Evolutionary conservation across 2,888 invertebrate genomes (phyloP).

Genomic region (Eupithecia centaureata): DNA sequence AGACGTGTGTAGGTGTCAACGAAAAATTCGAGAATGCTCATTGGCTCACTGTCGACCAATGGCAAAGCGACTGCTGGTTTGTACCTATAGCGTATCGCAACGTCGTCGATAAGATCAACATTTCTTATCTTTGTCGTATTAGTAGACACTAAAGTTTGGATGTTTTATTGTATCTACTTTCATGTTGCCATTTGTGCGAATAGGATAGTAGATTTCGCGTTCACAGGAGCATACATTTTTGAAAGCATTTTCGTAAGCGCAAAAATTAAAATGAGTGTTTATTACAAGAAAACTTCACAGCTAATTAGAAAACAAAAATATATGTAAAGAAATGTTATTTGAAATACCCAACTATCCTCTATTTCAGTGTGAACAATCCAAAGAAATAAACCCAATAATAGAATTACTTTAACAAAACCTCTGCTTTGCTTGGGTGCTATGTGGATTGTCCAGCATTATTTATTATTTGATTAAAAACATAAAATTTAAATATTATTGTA

Average conservation of each 20-base stretch:
- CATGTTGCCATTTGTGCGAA: neutral
- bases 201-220: neutral
- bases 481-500: too few relatives aligned
- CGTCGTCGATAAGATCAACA: neutral
- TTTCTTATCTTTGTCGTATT: neutral
- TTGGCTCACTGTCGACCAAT: constrained; percentile 21
- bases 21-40: neutral
- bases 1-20: constrained; percentile 15
- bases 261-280: too few relatives aligned
- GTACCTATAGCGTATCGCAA: neutral
- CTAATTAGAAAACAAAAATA: neutral
- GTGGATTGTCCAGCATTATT: too few relatives aligned
- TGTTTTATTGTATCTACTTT: too few relatives aligned
- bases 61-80: neutral
- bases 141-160: neutral
- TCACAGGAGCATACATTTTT: too few relatives aligned
- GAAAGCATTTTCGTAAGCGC: too few relatives aligned
- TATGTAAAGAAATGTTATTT: too few relatives aligned
- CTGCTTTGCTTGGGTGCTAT: neutral
- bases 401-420: neutral
- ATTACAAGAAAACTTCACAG: too few relatives aligned
- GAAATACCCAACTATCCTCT: too few relatives aligned
- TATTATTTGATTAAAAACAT: too few relatives aligned
- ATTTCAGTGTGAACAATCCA: too few relatives aligned
- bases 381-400: too few relatives aligned